Percentiles rank a stretch among this genome's conserved stretches.
These are phyloP conservation scores for Galagoides demidoff DNA, from an alignment of 2,797 vertebrate genomes.

Conservation along the genomic window DNA sequence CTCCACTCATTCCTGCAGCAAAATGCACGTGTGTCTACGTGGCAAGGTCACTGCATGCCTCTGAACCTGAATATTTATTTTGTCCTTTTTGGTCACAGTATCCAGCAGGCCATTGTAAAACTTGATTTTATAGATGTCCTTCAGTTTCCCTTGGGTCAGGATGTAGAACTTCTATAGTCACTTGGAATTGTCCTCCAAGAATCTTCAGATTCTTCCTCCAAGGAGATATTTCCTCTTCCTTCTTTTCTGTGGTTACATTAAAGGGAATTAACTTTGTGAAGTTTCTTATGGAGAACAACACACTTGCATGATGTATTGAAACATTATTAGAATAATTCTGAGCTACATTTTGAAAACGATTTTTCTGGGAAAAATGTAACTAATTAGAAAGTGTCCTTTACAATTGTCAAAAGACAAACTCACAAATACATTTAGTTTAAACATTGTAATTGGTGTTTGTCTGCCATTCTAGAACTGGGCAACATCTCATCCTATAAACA, in stretches of 20 bases:
- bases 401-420: not conserved
- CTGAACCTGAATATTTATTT: not conserved
- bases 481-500: not conserved
- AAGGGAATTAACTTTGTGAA: conserved; percentile 5
- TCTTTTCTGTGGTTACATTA: not conserved
- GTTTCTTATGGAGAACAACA: not conserved
- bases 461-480: not conserved
- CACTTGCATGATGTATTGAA: not conserved
- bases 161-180: not conserved
- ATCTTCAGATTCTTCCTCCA: not conserved
- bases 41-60: not conserved
- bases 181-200: not conserved
- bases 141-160: conserved; percentile 12
- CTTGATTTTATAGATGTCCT: conserved; percentile 10
- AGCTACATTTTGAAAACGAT: not conserved
- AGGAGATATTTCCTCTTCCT: conserved; percentile 3
- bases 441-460: not conserved
- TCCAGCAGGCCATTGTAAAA: not conserved
- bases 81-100: not conserved
- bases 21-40: not conserved
- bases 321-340: not conserved
- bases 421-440: not conserved
- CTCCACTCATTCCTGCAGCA: not conserved
- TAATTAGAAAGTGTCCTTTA: not conserved
- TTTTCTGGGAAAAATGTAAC: not conserved